Evolutionary conservation across 1,140 invertebrate genomes (phyloP).

Genomic region (Micrasema longulum): DNA sequence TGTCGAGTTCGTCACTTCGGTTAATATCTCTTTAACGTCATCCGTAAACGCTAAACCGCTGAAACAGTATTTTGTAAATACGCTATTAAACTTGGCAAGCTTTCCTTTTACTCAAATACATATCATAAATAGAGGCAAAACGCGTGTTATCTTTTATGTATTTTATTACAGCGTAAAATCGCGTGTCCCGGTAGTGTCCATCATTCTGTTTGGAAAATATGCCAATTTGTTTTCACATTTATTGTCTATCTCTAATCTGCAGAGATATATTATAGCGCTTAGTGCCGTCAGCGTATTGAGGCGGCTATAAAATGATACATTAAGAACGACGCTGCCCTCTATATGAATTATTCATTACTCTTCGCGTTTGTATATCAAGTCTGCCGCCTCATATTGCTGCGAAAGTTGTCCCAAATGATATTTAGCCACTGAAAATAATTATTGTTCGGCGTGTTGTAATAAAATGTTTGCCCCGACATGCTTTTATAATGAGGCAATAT

Average conservation of each 20-base stretch:
- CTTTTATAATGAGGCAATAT: slow-evolving; percentile 26
- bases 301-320: slow-evolving; percentile 39
- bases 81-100: too few relatives aligned
- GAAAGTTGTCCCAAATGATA: slow-evolving; percentile 8
- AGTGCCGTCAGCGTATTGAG: slow-evolving; percentile 42
- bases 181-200: background rate
- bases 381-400: background rate
- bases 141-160: too few relatives aligned
- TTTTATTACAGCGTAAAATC: background rate
- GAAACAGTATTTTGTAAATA: background rate
- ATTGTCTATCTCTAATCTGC: slow-evolving; percentile 29
- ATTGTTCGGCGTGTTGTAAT: background rate
- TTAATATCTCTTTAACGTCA: background rate
- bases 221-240: slow-evolving; percentile 39
- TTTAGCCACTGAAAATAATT: slow-evolving; percentile 7
- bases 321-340: slow-evolving; percentile 16
- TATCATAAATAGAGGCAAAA: too few relatives aligned
- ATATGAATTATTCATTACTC: slow-evolving; percentile 44
- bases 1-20: background rate
- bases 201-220: slow-evolving; percentile 32
- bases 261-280: slow-evolving; percentile 41
- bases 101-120: too few relatives aligned
- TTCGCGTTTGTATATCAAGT: background rate
- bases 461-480: slow-evolving; percentile 25
- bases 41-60: background rate